A percentile compares a stretch with the other conserved stretches of the same genome.
These are phyloP conservation scores for Mirounga angustirostris DNA, from an alignment of 2,113 vertebrate species.

Conservation along the genomic window DNA sequence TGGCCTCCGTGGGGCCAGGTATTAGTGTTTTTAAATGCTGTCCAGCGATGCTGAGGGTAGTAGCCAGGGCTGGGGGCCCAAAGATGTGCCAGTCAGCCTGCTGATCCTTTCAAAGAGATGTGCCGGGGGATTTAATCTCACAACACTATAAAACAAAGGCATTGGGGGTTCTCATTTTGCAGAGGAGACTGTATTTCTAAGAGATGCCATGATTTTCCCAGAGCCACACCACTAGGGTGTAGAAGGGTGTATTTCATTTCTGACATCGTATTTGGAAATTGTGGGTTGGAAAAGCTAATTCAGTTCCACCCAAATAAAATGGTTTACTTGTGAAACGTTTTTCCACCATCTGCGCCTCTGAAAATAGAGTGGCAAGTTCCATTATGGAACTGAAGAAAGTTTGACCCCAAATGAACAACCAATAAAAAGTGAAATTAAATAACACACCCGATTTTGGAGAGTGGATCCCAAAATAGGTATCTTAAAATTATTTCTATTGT, in stretches of 20 bases:
- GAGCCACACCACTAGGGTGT: constrained; percentile 4
- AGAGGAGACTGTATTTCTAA: constrained; percentile 43
- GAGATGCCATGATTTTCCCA: constrained; percentile 44
- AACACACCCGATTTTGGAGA: constrained; percentile 48
- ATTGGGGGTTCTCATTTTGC: neutral
- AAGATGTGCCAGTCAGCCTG: neutral
- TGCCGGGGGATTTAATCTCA: neutral
- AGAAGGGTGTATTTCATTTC: constrained; percentile 74
- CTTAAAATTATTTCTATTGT: constrained; percentile 71
- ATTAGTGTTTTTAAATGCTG: neutral
- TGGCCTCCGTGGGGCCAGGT: neutral
- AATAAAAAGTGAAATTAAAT: constrained; percentile 79
- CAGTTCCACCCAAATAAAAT: constrained; percentile 76
- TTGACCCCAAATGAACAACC: constrained; percentile 75
- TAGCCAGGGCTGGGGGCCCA: too few species aligned
- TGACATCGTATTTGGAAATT: constrained; percentile 75
- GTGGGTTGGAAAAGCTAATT: constrained; percentile 80
- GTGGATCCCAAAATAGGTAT: constrained; percentile 19
- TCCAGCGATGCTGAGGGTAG: neutral
- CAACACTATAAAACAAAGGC: neutral
- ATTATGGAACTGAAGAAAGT: constrained; percentile 72
- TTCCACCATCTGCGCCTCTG: constrained; percentile 69
- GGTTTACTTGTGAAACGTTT: constrained; percentile 73
- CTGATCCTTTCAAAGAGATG: neutral
- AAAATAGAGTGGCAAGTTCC: constrained; percentile 75